Base-by-base conservation (phyloP, 2,797 vertebrate species). In the Rhabdomys pumilio region DNA sequence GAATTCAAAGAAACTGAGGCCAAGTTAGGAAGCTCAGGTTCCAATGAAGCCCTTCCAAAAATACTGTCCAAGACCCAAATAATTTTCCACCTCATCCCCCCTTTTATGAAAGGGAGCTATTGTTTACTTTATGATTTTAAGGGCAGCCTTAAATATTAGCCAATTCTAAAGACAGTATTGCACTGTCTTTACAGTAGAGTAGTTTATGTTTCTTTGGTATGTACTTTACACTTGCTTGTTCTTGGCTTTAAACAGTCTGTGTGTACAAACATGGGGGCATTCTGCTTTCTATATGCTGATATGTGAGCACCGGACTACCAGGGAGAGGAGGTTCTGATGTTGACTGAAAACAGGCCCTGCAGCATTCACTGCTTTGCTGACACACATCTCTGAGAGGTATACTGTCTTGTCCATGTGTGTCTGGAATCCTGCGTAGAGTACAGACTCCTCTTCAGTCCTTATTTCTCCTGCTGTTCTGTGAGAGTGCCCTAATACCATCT, bases 81-180 rank as follows among this genome's bases (percentile, higher is more conserved):
- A 55, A 67, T 55, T 93, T 94, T 55, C 26, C 29, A 90, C 34
- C 80, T 38, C 2, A 31, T 38, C n/a, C 14, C 4, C 3, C 2
- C 82, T 65, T 72, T 84, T 50, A 88, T 15, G 8, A 90, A 93
- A 95, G n/a, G 34, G 13, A 91, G 57, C 88, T 69, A 76, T 0
- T n/a, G 7, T 14, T 44, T 12, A 55, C 50, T 89, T 83, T 2
- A 24, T 87, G 61, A 82, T 61, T 11, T 69, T 80, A 93, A 95
- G 15, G 10, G 55, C 7, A 94, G 73, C 53, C 22, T 26, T 31
- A 89, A 90, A 13, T 41, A 44, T 0, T 65, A 34, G 15, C 67
- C 12, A 1, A 90, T 22, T 86, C 59, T 88, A 92, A 83, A 96
- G 93, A 65, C 65, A 91, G 94, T 59, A 91, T 76, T 85, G 29